Conservation (phyloP, 1,140 invertebrate genomes). For the Camponotus pennsylvanicus region DNA sequence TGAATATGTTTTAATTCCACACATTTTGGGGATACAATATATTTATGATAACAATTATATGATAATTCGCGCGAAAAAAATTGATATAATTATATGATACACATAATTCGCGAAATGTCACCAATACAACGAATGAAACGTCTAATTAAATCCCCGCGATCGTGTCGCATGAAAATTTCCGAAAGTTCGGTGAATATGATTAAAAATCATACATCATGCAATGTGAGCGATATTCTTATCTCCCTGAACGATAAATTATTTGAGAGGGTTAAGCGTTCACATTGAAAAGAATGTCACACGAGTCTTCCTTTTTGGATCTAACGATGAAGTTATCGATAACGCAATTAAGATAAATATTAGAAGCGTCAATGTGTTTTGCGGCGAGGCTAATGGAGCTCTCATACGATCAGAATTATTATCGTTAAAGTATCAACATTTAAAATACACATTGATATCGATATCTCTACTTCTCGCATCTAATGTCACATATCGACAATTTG, state of each 20-base stretch:
- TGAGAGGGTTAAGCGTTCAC: constrained; percentile 24
- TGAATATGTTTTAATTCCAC: background rate
- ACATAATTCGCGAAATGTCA: constrained; percentile 17
- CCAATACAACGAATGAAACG: constrained; percentile 41
- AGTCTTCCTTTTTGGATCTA: constrained; percentile 76
- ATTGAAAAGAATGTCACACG: constrained; percentile 56
- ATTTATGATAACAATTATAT: background rate
- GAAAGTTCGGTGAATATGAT: constrained; percentile 1
- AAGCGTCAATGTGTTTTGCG: constrained; percentile 31
- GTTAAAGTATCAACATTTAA: background rate
- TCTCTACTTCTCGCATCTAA: background rate
- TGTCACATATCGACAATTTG: background rate
- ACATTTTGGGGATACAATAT: background rate
- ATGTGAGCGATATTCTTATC: constrained; percentile 23
- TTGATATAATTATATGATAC: constrained; percentile 1
- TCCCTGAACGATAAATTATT: background rate
- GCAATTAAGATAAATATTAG: constrained; percentile 32
- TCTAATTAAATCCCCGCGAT: constrained; percentile 36
- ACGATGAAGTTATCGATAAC: constrained; percentile 39
- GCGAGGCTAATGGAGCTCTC: constrained; percentile 18
- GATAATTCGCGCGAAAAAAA: background rate
- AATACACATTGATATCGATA: background rate
- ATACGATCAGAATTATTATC: constrained; percentile 30
- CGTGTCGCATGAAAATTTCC: background rate
- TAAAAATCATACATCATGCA: constrained; percentile 8